Evolutionary conservation across 2,113 vertebrate genomes (phyloP).

Genomic region (Gopherus flavomarginatus): DNA sequence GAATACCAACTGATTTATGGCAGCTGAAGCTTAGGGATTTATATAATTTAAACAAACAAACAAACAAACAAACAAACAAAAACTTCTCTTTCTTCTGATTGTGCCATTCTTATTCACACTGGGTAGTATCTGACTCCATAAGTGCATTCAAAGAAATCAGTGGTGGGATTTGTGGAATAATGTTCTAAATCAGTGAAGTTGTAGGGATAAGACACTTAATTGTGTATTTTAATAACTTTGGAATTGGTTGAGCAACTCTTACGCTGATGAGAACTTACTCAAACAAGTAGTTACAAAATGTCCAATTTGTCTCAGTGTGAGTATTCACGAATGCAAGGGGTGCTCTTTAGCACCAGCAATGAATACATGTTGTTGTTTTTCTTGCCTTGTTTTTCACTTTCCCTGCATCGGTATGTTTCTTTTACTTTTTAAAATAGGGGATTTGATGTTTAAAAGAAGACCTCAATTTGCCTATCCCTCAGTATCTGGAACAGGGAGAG

Average conservation of each 20-base stretch:
- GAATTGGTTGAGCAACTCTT: neutral
- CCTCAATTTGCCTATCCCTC: neutral
- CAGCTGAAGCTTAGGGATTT: neutral
- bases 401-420: neutral
- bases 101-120: neutral
- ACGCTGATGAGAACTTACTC: neutral
- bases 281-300: fast-evolving
- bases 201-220: fast-evolving
- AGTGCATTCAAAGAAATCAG: neutral
- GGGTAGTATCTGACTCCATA: neutral
- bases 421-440: neutral
- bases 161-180: neutral
- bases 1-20: neutral
- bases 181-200: neutral
- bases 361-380: neutral
- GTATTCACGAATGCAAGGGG: neutral
- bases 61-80: neutral
- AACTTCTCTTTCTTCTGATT: fast-evolving
- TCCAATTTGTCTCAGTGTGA: neutral
- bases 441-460: neutral
- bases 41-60: neutral
- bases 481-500: neutral
- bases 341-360: neutral
- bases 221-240: neutral
- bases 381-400: neutral